Evolutionary conservation across 2,797 vertebrate genomes (phyloP).

Genomic region (Sebastes vulpes): DNA sequence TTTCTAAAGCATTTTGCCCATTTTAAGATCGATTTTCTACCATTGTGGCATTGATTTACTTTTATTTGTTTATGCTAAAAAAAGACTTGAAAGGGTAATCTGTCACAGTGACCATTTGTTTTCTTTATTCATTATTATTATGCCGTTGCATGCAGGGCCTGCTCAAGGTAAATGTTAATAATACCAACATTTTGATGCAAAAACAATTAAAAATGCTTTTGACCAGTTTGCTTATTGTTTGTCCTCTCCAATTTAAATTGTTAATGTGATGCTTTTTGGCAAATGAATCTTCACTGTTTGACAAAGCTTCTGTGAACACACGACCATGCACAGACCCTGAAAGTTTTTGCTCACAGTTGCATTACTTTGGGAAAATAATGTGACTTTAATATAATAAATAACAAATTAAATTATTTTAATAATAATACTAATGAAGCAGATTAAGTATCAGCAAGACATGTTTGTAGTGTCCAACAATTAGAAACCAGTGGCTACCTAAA

Average conservation of each 20-base stretch:
- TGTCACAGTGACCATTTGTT: not conserved
- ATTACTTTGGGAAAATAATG: not conserved
- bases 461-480: not conserved
- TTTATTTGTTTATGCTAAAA: not conserved
- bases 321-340: not conserved
- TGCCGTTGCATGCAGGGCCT: not conserved
- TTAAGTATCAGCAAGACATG: not conserved
- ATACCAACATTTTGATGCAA: not conserved
- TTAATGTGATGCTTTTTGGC: not conserved
- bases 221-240: not conserved
- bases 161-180: not conserved
- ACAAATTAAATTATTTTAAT: fast-evolving
- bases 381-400: not conserved
- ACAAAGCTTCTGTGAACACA: not conserved
- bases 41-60: not conserved
- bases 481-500: not conserved
- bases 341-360: not conserved
- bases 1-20: not conserved
- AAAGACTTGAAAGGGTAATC: not conserved
- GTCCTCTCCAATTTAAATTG: not conserved
- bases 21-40: not conserved
- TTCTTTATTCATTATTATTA: not conserved
- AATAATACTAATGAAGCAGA: not conserved
- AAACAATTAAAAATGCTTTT: not conserved
- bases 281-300: not conserved